Evolutionary conservation across 2,888 invertebrate genomes (phyloP).

Genomic region (Stenurella melanura): DNA sequence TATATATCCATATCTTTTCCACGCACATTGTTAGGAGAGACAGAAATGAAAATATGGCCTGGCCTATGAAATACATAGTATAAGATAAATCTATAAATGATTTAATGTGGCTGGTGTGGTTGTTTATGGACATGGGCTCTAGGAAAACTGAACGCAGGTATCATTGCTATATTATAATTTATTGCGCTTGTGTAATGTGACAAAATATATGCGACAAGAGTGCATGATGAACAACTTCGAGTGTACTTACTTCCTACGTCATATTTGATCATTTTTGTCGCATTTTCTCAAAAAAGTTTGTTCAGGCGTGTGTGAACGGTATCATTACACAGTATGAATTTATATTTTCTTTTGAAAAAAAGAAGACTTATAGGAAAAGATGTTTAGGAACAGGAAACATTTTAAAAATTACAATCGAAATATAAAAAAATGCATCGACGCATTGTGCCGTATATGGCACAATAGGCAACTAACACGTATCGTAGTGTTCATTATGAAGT

Average conservation of each 20-base stretch:
- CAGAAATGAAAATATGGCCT: constrained; percentile 55
- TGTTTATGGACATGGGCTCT: constrained; percentile 51
- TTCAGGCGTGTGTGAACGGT: too few relatives aligned
- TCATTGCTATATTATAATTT: constrained; percentile 49
- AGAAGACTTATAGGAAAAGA: too few relatives aligned
- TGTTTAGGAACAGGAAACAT: too few relatives aligned
- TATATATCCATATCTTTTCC: constrained; percentile 49
- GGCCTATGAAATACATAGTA: constrained; percentile 54
- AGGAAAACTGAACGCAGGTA: constrained; percentile 48
- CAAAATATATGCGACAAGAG: constrained; percentile 42
- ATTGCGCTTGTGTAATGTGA: constrained; percentile 48
- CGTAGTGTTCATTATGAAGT: too few relatives aligned
- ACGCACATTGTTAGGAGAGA: constrained; percentile 53
- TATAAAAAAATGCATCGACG: too few relatives aligned
- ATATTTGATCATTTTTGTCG: not conserved
- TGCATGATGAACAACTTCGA: constrained; percentile 14
- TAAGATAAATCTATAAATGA: constrained; percentile 58
- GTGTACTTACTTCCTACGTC: not conserved
- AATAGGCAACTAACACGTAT: too few relatives aligned
- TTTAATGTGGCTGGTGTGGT: constrained; percentile 51
- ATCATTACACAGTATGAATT: too few relatives aligned
- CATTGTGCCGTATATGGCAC: too few relatives aligned
- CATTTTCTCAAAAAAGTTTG: too few relatives aligned
- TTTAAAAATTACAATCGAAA: too few relatives aligned
- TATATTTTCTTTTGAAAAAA: too few relatives aligned